Conservation (phyloP, 1,140 invertebrate genomes). For the Drosophila kanapiae region DNA sequence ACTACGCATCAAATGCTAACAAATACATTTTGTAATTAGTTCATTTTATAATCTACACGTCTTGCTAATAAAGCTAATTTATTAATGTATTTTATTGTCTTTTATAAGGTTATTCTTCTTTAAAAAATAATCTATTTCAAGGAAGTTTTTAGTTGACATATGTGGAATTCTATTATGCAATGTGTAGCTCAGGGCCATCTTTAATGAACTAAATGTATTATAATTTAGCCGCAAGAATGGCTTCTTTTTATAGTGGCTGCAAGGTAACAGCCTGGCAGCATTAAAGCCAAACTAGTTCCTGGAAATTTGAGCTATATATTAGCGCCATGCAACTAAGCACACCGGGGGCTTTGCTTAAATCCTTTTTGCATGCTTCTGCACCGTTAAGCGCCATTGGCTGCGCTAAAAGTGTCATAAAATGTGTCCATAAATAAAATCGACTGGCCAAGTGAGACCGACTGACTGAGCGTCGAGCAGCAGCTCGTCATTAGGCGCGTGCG, state of each 20-base stretch:
- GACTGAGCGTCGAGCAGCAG: slow-evolving; percentile 5
- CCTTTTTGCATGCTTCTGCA: slow-evolving; percentile 45
- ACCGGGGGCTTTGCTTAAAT: slow-evolving; percentile 20
- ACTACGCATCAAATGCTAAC: no score
- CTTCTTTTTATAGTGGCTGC: not conserved
- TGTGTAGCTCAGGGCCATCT: no score
- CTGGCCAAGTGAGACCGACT: slow-evolving; percentile 39
- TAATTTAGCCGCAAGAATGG: no score
- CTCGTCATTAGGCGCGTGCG: slow-evolving; percentile 66
- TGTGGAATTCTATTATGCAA: not conserved
- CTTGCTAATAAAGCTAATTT: not conserved
- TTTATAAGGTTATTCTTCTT: not conserved
- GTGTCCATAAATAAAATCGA: slow-evolving; percentile 70
- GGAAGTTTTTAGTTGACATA: not conserved
- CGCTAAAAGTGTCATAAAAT: slow-evolving; percentile 71
- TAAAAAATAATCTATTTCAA: not conserved
- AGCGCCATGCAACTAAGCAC: slow-evolving; percentile 16
- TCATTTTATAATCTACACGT: not conserved
- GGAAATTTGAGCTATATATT: not conserved
- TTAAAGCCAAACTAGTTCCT: slow-evolving; percentile 13
- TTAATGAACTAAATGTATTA: not conserved
- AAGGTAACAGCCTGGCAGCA: not conserved
- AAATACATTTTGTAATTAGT: not conserved
- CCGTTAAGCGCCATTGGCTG: slow-evolving; percentile 41
- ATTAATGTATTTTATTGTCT: not conserved